Base-by-base conservation (phyloP, 53 echinoderm and acorn worm species). In the Pentamera pediparva region DNA sequence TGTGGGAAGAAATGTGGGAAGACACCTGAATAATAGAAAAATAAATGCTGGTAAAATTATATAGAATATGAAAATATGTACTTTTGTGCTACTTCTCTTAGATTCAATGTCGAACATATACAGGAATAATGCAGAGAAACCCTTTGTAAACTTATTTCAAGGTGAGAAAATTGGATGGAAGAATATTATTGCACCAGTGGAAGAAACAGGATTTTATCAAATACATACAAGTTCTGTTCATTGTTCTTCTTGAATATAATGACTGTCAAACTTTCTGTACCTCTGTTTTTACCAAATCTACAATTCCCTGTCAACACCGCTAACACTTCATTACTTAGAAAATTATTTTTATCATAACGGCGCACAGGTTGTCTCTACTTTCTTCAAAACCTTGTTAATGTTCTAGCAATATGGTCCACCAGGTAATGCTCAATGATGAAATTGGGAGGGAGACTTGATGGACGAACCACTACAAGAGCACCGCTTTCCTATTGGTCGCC, bases 401-500 rank as follows among this genome's bases (percentile, higher is more conserved):
- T 55, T 55, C 20, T n/a, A 57, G n/a, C n/a, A n/a, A n/a, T n/a
- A n/a, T n/a, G n/a, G n/a, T n/a, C n/a, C n/a, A n/a, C n/a, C n/a
- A n/a, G n/a, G n/a, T n/a, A n/a, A n/a, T n/a, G n/a, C n/a, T n/a
- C n/a, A 57, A 25, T 5, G 32, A 25, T 57, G 28, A 26, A 57
- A 22, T 10, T 45, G n/a, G 12, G 47, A 45, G 6, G 6, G 58
- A 26, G 10, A 9, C 4, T 27, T 7, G 32, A 32, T 32, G 17
- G 29, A 57, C 55, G 12, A 57, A 57, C 25, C 28, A 31, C 6
- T 57, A 12, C 17, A 32, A 26, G 6, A 39, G 5, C 0, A 65
- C 40, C 17, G 15, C 20, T 64, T 75, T 75, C 19, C 77, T 76
- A 35, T 89, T 89, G 30, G 89, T 79, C 19, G 73, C 84, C 29